A percentile compares a stretch with the other conserved stretches of the same genome.
Evolutionary conservation across 2,113 vertebrate genomes (phyloP).

Genomic region (Gallinago undulata): DNA sequence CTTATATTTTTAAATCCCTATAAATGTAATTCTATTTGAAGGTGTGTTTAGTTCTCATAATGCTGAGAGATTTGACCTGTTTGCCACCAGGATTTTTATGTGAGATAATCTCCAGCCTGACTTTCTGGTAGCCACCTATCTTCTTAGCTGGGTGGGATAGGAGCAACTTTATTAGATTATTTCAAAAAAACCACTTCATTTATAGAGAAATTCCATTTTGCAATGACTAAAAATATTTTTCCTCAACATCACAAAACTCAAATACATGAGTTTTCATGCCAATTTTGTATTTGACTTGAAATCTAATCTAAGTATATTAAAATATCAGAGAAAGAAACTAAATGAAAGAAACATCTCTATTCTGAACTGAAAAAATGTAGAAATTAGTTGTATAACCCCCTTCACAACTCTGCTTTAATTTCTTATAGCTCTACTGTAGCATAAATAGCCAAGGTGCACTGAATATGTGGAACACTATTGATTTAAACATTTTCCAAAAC

Average conservation of each 20-base stretch:
- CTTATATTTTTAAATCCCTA: background rate
- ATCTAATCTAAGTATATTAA: background rate
- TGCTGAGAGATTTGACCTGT: background rate
- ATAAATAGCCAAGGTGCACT: background rate
- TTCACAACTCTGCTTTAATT: background rate
- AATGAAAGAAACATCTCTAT: background rate
- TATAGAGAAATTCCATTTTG: background rate
- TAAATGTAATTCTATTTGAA: background rate
- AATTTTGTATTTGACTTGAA: background rate
- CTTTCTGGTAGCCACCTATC: background rate
- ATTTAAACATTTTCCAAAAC: background rate
- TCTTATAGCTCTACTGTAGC: background rate
- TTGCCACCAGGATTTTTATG: background rate
- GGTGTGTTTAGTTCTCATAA: background rate
- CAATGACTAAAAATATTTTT: background rate
- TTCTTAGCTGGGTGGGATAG: background rate
- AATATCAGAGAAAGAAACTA: background rate
- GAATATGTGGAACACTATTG: background rate
- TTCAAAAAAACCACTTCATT: background rate
- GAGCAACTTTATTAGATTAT: background rate
- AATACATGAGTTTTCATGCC: background rate
- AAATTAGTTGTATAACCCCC: background rate
- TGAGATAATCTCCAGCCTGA: background rate
- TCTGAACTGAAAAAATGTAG: background rate
- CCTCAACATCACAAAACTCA: background rate